phyloP scores from a whole-genome alignment of 2,888 invertebrate species.

The Mycogona germanica region DNA sequence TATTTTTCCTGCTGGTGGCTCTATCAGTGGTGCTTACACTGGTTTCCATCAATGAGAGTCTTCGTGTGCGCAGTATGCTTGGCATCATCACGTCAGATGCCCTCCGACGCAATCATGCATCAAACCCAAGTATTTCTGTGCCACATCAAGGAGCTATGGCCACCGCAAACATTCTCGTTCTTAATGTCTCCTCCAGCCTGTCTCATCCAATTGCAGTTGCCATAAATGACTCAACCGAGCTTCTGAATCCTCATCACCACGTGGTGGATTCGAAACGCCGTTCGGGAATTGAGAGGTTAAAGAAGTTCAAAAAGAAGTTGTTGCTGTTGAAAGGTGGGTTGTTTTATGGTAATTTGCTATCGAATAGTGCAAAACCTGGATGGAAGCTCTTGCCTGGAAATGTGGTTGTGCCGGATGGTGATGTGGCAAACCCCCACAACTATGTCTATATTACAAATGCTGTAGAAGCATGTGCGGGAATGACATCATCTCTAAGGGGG shows the following conservation, averaged over 20 bases:
- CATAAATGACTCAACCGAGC: not conserved
- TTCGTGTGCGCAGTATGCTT: not conserved
- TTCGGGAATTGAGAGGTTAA: not conserved
- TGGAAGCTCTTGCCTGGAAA: slow-evolving; percentile 18
- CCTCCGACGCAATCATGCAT: too few relatives aligned
- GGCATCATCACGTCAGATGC: too few relatives aligned
- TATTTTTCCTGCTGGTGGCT: not conserved
- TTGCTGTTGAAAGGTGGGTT: too few relatives aligned
- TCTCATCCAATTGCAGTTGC: too few relatives aligned
- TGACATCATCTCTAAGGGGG: too few relatives aligned
- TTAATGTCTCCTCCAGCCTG: too few relatives aligned
- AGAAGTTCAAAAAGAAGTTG: slow-evolving; percentile 3
- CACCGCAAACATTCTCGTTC: too few relatives aligned
- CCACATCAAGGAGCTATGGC: too few relatives aligned
- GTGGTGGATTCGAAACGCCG: not conserved
- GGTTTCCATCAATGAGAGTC: not conserved
- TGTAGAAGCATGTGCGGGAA: slow-evolving; percentile 19
- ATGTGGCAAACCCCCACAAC: slow-evolving; percentile 20
- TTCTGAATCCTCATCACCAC: not conserved
- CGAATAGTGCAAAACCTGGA: not conserved
- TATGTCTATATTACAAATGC: slow-evolving; percentile 19
- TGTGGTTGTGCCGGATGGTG: slow-evolving; percentile 19
- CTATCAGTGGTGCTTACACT: slow-evolving; percentile 8
- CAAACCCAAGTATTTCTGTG: too few relatives aligned
- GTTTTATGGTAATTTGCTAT: too few relatives aligned